Percentiles rank a stretch among this genome's conserved stretches.
phyloP scores from a whole-genome alignment of 2,888 invertebrate genomes.

The Chloromyia formosa region DNA sequence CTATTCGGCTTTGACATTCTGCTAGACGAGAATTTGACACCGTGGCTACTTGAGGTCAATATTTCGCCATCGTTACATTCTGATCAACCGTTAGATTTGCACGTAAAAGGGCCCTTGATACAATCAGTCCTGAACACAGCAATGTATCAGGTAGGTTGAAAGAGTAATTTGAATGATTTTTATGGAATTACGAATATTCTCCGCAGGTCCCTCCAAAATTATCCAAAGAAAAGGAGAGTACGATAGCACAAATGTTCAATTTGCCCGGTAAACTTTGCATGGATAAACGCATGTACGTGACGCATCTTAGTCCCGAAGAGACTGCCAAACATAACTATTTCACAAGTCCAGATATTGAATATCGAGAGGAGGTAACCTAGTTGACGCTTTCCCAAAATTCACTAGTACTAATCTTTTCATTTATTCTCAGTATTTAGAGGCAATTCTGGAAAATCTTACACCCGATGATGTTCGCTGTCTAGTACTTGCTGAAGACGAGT shows the following conservation, averaged over 20 bases:
- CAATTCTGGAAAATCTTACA: slow-evolving; percentile 84
- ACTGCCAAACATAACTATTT: slow-evolving; percentile 66
- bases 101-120: slow-evolving; percentile 93
- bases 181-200: not conserved
- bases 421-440: slow-evolving; percentile 73
- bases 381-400: too few species aligned
- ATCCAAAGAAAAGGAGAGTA: slow-evolving; percentile 58
- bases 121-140: slow-evolving; percentile 91
- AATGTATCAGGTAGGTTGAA: slow-evolving; percentile 85
- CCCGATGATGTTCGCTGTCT: slow-evolving; percentile 90
- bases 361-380: slow-evolving; percentile 59
- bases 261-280: slow-evolving; percentile 69
- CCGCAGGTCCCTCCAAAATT: slow-evolving; percentile 60
- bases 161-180: not conserved
- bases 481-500: slow-evolving; percentile 88
- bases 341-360: slow-evolving; percentile 56
- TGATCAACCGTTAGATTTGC: slow-evolving; percentile 85
- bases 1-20: slow-evolving; percentile 95
- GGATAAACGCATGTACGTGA: slow-evolving; percentile 76
- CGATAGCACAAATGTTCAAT: slow-evolving; percentile 57
- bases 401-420: slow-evolving; percentile 73
- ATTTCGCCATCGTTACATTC: slow-evolving; percentile 90
- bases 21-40: slow-evolving; percentile 88
- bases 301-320: slow-evolving; percentile 74
- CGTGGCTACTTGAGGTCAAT: slow-evolving; percentile 97